These are phyloP conservation scores for Cosmia pyralina DNA, from an alignment of 2,888 invertebrate species.

Conservation along the genomic window DNA sequence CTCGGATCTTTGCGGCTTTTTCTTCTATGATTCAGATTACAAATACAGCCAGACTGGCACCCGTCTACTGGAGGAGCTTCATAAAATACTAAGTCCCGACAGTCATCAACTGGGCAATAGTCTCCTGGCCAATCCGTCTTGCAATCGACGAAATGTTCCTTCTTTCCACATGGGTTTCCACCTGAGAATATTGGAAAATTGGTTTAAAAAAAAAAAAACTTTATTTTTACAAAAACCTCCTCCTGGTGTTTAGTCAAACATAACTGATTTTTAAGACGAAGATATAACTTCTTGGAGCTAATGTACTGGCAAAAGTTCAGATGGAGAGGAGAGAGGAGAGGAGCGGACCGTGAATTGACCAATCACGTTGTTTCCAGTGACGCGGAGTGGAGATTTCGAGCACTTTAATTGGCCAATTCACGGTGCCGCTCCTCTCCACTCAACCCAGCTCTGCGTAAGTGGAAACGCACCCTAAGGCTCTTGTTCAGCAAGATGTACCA, in stretches of 20 bases:
- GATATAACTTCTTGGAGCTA: background rate
- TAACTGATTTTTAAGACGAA: background rate
- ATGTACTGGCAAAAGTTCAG: background rate
- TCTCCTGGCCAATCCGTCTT: conserved; percentile 57
- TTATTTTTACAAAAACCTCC: too few relatives aligned
- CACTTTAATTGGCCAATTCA: too few relatives aligned
- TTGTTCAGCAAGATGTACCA: too few relatives aligned
- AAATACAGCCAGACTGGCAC: conserved; percentile 71
- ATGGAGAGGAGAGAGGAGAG: background rate
- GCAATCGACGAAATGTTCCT: conserved; percentile 64
- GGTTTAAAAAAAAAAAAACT: too few relatives aligned
- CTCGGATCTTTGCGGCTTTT: conserved; percentile 59
- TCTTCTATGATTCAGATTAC: conserved; percentile 66
- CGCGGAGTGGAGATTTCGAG: too few relatives aligned
- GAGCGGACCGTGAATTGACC: too few relatives aligned
- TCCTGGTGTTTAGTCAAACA: too few relatives aligned
- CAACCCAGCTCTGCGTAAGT: too few relatives aligned
- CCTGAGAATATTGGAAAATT: conserved; percentile 55
- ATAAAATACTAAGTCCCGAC: conserved; percentile 55
- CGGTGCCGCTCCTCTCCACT: too few relatives aligned
- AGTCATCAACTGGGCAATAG: conserved; percentile 71
- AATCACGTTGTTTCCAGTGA: too few relatives aligned
- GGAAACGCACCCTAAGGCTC: background rate
- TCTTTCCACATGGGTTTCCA: conserved; percentile 71
- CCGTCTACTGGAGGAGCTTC: conserved; percentile 46